Evolutionary conservation across 2,113 vertebrate species (phyloP).

Genomic region (Caretta caretta): DNA sequence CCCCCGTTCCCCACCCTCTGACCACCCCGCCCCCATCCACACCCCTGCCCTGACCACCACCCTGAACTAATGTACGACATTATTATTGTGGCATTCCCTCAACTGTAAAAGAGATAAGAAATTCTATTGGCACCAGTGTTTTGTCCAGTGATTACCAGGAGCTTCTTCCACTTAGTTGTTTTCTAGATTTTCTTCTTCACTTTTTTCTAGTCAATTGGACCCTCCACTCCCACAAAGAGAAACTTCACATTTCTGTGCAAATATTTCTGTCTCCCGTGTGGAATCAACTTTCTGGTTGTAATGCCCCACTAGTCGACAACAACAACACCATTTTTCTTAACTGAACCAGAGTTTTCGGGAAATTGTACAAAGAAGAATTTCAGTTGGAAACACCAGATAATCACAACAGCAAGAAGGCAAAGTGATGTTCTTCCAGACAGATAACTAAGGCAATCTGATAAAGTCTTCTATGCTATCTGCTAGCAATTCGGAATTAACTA

Average conservation of each 20-base stretch:
- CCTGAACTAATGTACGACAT: fast-evolving
- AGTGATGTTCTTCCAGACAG: not conserved
- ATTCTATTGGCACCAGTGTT: not conserved
- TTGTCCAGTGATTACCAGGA: not conserved
- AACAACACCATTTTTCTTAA: not conserved
- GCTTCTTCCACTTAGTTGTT: not conserved
- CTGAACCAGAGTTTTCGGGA: not conserved
- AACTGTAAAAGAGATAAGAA: fast-evolving
- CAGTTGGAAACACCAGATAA: not conserved
- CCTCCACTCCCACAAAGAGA: not conserved
- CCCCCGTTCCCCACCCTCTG: no score
- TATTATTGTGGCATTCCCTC: not conserved
- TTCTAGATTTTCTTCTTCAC: not conserved
- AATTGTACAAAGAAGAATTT: not conserved
- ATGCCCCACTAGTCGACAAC: not conserved
- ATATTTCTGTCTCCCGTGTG: not conserved
- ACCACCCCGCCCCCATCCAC: no score
- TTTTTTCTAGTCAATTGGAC: not conserved
- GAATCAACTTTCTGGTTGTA: fast-evolving
- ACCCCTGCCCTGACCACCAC: no score
- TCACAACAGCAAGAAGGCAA: not conserved
- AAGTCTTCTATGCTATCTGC: not conserved
- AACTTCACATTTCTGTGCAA: not conserved
- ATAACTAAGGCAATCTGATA: not conserved
- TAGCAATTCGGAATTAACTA: not conserved